A percentile compares a stretch with the other conserved stretches of the same genome.
Evolutionary conservation across 2,113 vertebrate species (phyloP).

Genomic region (Megaceryle maxima): DNA sequence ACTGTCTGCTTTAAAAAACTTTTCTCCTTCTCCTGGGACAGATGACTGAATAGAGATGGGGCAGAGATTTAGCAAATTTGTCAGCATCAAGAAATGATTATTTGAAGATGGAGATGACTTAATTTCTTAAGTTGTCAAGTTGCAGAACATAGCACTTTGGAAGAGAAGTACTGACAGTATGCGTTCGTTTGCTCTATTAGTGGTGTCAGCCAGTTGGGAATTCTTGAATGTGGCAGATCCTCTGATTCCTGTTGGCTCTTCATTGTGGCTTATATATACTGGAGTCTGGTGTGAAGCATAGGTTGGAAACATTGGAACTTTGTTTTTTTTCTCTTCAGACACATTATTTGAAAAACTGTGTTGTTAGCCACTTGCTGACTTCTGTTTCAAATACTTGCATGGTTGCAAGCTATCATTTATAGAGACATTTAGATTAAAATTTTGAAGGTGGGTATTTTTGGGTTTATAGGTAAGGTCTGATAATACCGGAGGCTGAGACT

Average conservation of each 20-base stretch:
- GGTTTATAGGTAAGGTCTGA: background rate
- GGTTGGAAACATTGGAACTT: background rate
- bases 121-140: slow-evolving; percentile 64
- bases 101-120: slow-evolving; percentile 57
- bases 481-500: background rate
- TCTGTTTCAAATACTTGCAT: background rate
- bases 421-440: background rate
- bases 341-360: background rate
- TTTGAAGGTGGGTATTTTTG: background rate
- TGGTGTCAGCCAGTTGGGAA: slow-evolving; percentile 34
- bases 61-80: slow-evolving; percentile 57
- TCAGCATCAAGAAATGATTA: slow-evolving; percentile 39
- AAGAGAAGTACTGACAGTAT: slow-evolving; percentile 40
- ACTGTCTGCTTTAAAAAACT: slow-evolving; percentile 10
- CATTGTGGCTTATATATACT: background rate
- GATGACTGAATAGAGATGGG: slow-evolving; percentile 40
- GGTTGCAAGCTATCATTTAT: background rate
- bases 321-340: background rate
- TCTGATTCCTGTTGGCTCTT: background rate
- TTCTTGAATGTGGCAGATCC: background rate
- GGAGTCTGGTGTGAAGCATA: background rate
- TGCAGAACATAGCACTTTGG: slow-evolving; percentile 55
- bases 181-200: slow-evolving; percentile 30
- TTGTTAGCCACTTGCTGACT: background rate
- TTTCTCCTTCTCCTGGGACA: slow-evolving; percentile 39